These are phyloP conservation scores for Urophycis tenuis DNA, from an alignment of 2,797 vertebrate species.

Conservation along the genomic window DNA sequence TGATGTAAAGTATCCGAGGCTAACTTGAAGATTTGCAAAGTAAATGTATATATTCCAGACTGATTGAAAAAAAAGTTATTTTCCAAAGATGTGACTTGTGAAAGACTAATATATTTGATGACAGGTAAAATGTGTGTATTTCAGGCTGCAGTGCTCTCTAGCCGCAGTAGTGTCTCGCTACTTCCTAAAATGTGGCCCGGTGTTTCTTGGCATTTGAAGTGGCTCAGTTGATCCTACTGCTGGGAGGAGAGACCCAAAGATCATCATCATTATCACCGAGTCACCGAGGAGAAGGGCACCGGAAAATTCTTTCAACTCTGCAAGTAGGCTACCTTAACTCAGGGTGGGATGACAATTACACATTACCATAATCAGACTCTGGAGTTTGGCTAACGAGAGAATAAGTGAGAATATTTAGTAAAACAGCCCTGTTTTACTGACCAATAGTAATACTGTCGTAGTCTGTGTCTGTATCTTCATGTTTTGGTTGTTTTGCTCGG, in stretches of 20 bases:
- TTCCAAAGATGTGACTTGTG: no score
- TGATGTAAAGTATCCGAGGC: no score
- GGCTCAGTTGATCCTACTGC: slow-evolving; percentile 71
- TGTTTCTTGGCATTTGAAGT: slow-evolving; percentile 70
- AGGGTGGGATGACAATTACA: slow-evolving; percentile 66
- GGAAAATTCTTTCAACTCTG: slow-evolving; percentile 67
- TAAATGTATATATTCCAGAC: no score
- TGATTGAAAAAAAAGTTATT: no score
- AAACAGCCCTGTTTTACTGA: no score
- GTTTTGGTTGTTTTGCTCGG: no score
- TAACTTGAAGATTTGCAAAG: no score
- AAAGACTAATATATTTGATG: neutral
- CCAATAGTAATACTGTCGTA: no score
- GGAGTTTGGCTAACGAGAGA: slow-evolving; percentile 66
- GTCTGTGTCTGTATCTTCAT: no score
- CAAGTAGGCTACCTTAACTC: slow-evolving; percentile 66
- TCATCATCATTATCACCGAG: slow-evolving; percentile 72
- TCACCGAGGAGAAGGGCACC: slow-evolving; percentile 60
- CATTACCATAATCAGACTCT: slow-evolving; percentile 64
- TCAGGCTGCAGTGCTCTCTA: neutral
- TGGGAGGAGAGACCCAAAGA: slow-evolving; percentile 62
- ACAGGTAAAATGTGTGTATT: neutral
- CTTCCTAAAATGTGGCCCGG: slow-evolving; percentile 27
- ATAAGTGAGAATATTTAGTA: slow-evolving; percentile 53
- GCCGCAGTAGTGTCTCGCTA: slow-evolving; percentile 45